Conservation (phyloP, 2,797 vertebrate species). For the Argentina silus region DNA sequence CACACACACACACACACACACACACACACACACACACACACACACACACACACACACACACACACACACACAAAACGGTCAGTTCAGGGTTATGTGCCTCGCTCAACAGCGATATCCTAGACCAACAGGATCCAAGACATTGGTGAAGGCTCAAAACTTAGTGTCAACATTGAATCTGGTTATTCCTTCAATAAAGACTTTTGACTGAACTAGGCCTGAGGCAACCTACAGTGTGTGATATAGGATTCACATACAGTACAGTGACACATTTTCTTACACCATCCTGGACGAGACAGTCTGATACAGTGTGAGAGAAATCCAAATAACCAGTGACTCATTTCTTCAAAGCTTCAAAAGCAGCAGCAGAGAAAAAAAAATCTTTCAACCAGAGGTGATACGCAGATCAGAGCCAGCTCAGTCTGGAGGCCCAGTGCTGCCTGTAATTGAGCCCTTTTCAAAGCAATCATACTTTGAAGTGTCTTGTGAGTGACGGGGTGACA, state of each 20-base stretch:
- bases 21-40: too few relatives aligned
- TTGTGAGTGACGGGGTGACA: constrained; percentile 36
- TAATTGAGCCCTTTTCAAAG: constrained; percentile 47
- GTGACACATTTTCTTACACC: constrained; percentile 42
- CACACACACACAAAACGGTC: too few relatives aligned
- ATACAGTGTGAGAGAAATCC: constrained; percentile 50
- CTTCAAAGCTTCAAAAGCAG: constrained; percentile 55
- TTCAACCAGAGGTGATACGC: constrained; percentile 14
- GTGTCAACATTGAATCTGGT: neutral
- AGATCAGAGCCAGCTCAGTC: constrained; percentile 57
- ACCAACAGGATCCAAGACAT: neutral
- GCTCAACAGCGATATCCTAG: neutral
- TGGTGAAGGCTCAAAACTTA: neutral
- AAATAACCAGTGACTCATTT: constrained; percentile 49
- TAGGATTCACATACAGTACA: constrained; percentile 23
- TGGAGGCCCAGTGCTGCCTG: constrained; percentile 30
- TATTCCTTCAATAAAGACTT: constrained; percentile 53
- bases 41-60: too few relatives aligned
- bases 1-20: too few relatives aligned
- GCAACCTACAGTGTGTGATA: constrained; percentile 35
- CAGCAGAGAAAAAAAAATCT: constrained; percentile 7
- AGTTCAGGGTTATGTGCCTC: too few relatives aligned
- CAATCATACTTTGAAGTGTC: constrained; percentile 46
- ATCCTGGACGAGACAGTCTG: constrained; percentile 37
- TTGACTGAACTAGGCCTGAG: constrained; percentile 30